Evolutionary conservation across 2,888 invertebrate species (phyloP), one percentile per base, ranked within the genome.

Genomic region (Polydrusus tereticollis): DNA sequence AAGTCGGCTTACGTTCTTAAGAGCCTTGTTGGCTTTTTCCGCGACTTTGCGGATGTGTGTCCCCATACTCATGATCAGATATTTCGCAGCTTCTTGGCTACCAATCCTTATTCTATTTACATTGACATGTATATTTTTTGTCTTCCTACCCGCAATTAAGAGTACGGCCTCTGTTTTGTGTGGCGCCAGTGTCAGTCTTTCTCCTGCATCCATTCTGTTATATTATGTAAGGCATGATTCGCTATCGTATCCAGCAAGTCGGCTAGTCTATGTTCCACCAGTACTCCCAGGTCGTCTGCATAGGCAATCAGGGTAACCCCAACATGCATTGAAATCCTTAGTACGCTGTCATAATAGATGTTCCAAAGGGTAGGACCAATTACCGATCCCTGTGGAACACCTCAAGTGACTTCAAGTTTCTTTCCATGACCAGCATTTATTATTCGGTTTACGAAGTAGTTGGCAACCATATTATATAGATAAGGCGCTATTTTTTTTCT

Each of bases 361-460:
- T 29, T 55, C 29, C 33, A 55, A 12, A 55, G 16, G 2, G 55
- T 55, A 8, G 55, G 55, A 5, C 55, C 55, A 8, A 55, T 29
- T 10, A n/a, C n/a, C n/a, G n/a, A n/a, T n/a, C n/a, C n/a, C n/a
- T n/a, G n/a, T n/a, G n/a, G n/a, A n/a, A n/a, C n/a, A n/a, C 33
- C 55, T 10, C 29, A 5, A n/a, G 33, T 18, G 16, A 29, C 14
- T 14, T 8, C 16, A 5, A 43, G 6, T 16, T 43, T 16, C 43
- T 43, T 18, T 16, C 16, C 16, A 8, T 58, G 16, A 14, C 58
- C 38, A 12, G 21, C 29, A 14, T 10, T 14, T 1, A 58, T 16
- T 7, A 12, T 16, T 36, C 58, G 26, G 21, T 58, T 21, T 58
- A 38, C 38, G 18, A 58, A 58, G 58, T 58, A 38, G 36, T 38